Base-by-base conservation (phyloP, 1,140 invertebrate species). In the Saxidomus purpurata region DNA sequence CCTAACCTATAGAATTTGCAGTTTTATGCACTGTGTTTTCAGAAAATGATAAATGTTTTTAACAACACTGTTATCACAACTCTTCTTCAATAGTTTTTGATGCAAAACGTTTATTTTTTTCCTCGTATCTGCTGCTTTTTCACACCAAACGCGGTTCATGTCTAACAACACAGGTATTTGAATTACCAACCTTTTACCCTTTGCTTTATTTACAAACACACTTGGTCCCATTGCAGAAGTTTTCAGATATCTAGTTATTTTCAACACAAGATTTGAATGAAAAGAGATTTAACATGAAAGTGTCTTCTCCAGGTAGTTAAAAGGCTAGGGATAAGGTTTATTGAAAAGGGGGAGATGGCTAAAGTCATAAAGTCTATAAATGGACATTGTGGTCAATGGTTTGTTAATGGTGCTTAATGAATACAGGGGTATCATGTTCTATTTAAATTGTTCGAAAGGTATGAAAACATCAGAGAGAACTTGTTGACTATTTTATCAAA, bases 331-430 rank as follows among this genome's bases (percentile, higher is more conserved):
- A 43, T 43, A 43, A 8, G 4, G 8, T 63, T 4, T 63, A 63
- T 63, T 63, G 59, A 63, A 63, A 63, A 63, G n/a, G 4, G n/a
- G 8, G 59, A 55, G 22, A 19, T 9, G 59, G 59, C 28, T 28
- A 63, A 63, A 63, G 59, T 63, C 59, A 63, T 63, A 63, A 63
- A 63, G 59, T 63, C 59, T 25, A 63, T 63, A 63, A 28, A 63
- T 28, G 25, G 59, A 63, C 59, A 63, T 63, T 63, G 25, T 63
- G 59, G 59, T 63, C 59, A 63, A 28, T 28, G 59, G 59, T 63
- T 63, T 25, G 59, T 28, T 28, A 63, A 63, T 63, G 25, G 59
- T 9, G 25, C 28, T 25, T 15, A 8, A 28, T 63, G 59, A 63
- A 63, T 9, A n/a, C 59, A 9, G 25, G n/a, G 59, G 59, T 63